phyloP scores from a whole-genome alignment of 2,888 invertebrate genomes.

The Chironomus riparius region DNA sequence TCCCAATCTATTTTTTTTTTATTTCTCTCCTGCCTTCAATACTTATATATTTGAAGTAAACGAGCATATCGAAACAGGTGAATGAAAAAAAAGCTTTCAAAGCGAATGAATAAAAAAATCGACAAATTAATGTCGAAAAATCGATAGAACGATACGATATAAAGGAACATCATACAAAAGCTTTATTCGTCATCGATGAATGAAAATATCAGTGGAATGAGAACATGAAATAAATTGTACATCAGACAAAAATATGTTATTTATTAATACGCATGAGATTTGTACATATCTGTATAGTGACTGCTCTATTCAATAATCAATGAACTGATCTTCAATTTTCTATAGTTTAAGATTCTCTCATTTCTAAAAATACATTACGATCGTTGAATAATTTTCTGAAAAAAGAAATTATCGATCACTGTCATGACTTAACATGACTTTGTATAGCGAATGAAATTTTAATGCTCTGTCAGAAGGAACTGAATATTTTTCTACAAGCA shows the following conservation, averaged over 20 bases:
- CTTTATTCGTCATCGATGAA: slow-evolving; percentile 17
- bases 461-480: too few relatives aligned
- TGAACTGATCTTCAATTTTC: too few relatives aligned
- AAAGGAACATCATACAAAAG: not conserved
- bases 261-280: too few relatives aligned
- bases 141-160: not conserved
- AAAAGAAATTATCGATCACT: not conserved
- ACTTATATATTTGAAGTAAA: not conserved
- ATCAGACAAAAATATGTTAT: too few relatives aligned
- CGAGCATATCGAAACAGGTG: not conserved
- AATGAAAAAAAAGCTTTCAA: slow-evolving; percentile 1
- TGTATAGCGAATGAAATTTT: too few relatives aligned
- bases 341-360: too few relatives aligned
- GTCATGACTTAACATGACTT: not conserved
- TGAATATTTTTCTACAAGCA: too few relatives aligned
- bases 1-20: not conserved
- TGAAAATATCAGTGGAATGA: not conserved
- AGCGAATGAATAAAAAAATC: not conserved
- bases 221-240: too few relatives aligned
- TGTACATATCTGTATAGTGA: too few relatives aligned
- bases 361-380: too few relatives aligned
- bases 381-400: not conserved
- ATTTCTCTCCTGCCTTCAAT: not conserved
- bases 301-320: too few relatives aligned
- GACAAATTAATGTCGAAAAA: not conserved